These are phyloP conservation scores for Emesis russula DNA, from an alignment of 2,888 invertebrate genomes.

Conservation along the genomic window DNA sequence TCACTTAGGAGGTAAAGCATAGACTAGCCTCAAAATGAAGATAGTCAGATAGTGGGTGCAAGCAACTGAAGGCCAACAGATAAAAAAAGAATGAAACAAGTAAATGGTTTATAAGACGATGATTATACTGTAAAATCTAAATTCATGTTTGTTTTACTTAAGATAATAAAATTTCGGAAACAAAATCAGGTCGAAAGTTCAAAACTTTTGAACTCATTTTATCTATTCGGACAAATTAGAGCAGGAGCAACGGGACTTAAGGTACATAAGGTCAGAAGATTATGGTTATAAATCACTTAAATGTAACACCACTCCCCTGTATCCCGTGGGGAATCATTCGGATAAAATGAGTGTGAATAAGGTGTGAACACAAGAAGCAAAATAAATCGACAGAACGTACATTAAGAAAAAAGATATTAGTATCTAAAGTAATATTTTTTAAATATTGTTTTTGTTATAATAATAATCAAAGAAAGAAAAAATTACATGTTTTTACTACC, in stretches of 20 bases:
- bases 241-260: background rate
- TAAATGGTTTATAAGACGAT: too few relatives aligned
- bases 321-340: background rate
- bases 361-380: background rate
- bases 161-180: too few relatives aligned
- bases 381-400: background rate
- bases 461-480: too few relatives aligned
- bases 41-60: too few relatives aligned
- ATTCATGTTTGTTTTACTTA: too few relatives aligned
- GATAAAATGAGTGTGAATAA: slow-evolving; percentile 10
- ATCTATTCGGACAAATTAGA: background rate
- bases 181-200: background rate
- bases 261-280: background rate
- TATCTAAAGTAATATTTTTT: background rate
- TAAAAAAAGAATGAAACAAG: too few relatives aligned
- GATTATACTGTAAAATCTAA: too few relatives aligned
- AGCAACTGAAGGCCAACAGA: too few relatives aligned
- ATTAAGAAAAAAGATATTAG: background rate
- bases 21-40: too few relatives aligned
- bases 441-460: background rate
- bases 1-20: too few relatives aligned
- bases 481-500: too few relatives aligned
- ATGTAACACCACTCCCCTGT: background rate
- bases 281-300: background rate
- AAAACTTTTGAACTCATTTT: background rate